A percentile compares a stretch with the other conserved stretches of the same genome.
phyloP scores from a whole-genome alignment of 2,888 invertebrate genomes.

The Tenthredo amoena region DNA sequence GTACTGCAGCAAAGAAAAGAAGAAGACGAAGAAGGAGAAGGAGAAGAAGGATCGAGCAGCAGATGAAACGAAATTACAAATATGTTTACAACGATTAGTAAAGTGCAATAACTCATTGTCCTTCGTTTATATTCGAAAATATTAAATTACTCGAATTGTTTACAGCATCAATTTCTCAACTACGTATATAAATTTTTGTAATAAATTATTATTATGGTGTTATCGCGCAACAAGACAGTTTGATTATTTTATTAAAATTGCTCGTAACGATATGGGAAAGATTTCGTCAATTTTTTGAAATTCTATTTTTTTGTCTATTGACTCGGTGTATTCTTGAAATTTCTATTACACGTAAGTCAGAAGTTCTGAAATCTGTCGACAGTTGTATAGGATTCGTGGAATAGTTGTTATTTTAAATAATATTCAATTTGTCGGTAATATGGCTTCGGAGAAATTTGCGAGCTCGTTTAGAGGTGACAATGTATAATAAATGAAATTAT shows the following conservation, averaged over 20 bases:
- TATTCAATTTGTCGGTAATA: no score
- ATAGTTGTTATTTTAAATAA: neutral
- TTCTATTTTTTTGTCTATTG: no score
- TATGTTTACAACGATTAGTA: neutral
- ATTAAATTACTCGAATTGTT: neutral
- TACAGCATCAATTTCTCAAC: no score
- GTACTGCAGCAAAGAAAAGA: neutral
- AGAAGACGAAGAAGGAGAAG: neutral
- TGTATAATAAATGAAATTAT: neutral
- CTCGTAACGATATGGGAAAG: no score
- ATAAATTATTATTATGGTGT: no score
- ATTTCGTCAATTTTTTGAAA: no score
- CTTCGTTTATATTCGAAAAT: neutral
- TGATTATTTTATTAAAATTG: no score
- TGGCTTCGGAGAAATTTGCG: no score
- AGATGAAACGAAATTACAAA: neutral
- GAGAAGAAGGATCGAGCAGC: neutral
- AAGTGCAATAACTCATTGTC: constrained; percentile 1
- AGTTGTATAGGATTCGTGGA: neutral
- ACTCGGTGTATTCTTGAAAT: neutral
- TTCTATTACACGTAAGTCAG: neutral
- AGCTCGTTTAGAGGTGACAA: no score
- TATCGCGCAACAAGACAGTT: no score
- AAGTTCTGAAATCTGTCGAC: neutral
- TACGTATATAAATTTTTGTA: no score